Evolutionary conservation across 2,113 vertebrate species (phyloP), one percentile per base, ranked within the genome.

Genomic region (Pachyramphus minor): DNA sequence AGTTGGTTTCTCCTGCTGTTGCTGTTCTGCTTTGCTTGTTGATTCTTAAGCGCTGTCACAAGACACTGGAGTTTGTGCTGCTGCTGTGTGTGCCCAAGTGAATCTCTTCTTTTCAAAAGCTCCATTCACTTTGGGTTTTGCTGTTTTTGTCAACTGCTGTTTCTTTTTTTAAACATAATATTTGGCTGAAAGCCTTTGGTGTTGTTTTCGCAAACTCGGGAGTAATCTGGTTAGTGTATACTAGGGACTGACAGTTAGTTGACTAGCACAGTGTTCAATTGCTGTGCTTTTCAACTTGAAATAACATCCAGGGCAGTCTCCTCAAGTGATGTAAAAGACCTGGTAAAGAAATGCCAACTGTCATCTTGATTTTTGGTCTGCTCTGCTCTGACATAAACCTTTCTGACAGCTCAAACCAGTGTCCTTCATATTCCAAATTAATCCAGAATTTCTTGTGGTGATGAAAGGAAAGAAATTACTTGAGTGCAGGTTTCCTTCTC

Each of bases 271-370:
- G 47, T 17, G 3, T 87, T 88, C 68, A 60, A 68, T 45, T 79
- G 7, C 35, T 89, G 28, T 72, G 76, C 83, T 87, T 97, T 95
- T 94, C 80, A 86, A 72, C 85, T 93, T 84, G 39, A 90, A 93
- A 72, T 87, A 92, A 49, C 55, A 89, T 76, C 58, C 88, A 87
- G 33, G 37, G 66, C 83, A 89, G 90, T 44, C 53, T 95, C 31
- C 52, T 81, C 44, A 68, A 96, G 69, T 96, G 86, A 84, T 93
- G 76, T 89, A 64, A 95, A 90, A 83, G 82, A 89, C 64, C 66
- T 93, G 89, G 56, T 90, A 89, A 89, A 96, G 92, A 96, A 96
- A 97, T 90, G 80, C 90, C 90, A 94, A 9, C 92, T 96, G 93
- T 97, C 96, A 94, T 80, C 83, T 95, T 93, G 86, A 92, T 94